Evolutionary conservation across 2,797 vertebrate species (phyloP), one percentile per base, ranked within the genome.

Genomic region (Tadarida brasiliensis): DNA sequence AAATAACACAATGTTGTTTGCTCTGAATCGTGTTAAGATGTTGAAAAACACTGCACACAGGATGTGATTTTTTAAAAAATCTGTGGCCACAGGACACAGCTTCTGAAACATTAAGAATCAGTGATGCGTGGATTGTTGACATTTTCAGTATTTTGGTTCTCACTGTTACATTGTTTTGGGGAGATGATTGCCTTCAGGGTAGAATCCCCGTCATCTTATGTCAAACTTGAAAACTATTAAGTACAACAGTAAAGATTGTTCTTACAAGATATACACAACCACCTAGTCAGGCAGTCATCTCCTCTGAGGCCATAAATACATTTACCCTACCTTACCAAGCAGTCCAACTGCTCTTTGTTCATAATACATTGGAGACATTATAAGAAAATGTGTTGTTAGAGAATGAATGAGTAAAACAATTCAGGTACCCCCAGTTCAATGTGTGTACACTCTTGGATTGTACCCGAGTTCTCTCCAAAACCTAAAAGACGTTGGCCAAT

Each of bases 161-260:
- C 26, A 85, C 6, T 70, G 49, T 63, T 81, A 68, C 7, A 49
- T 81, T 87, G 47, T 96, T 89, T 96, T 87, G 63, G 33, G 65
- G 80, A 92, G 67, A 93, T 33, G 47, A 33, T 61, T 95, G 67
- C 85, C 92, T 96, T 87, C 9, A 74, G 67, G 65, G 86, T 90
- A 95, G 87, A 96, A 90, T 94, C 51, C 63, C 28, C 61, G 74
- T 94, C 81, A 94, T 83, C 92, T 87, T 77, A 85, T 96, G 92
- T 88, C 85, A 89, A 82, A 94, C 26, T 30, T 87, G 70, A 92
- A 71, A 94, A 83, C 59, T 70, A 70, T 78, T 86, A 91, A 88
- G 35, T 44, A 16, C 28, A 87, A 54, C 47, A 65, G 20, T 74
- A 12, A 16, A 63, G 82, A 47, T 33, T 30, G 0, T 74, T 11